These are phyloP conservation scores for Oxyruncus cristatus DNA, from an alignment of 2,113 vertebrate species.

Conservation along the genomic window DNA sequence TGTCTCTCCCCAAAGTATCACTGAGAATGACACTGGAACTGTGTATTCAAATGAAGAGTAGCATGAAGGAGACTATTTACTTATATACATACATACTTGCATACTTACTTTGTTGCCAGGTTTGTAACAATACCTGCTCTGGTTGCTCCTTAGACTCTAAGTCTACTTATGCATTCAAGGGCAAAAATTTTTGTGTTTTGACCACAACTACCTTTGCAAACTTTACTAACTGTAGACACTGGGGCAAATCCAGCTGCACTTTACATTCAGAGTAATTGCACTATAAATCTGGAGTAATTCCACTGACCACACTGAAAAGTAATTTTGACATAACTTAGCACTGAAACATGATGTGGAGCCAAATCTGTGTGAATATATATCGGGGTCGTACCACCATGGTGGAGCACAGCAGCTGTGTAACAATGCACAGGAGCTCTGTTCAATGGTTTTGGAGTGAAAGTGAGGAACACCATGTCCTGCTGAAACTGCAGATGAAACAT, in stretches of 20 bases:
- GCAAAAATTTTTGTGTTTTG: not conserved
- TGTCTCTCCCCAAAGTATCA: not conserved
- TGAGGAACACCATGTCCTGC: constrained; percentile 27
- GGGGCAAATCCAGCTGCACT: not conserved
- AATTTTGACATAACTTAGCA: constrained; percentile 9
- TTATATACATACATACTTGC: not conserved
- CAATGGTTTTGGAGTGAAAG: not conserved
- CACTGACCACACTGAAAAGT: not conserved
- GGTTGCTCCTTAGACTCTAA: not conserved
- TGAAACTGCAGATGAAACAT: constrained; percentile 43
- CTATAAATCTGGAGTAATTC: not conserved
- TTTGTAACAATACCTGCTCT: not conserved
- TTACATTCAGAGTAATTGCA: not conserved
- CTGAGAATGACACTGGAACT: not conserved
- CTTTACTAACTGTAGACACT: not conserved
- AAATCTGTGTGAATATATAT: not conserved
- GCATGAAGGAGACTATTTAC: not conserved
- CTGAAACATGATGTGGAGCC: not conserved
- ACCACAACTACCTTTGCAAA: not conserved
- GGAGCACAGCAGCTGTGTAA: not conserved
- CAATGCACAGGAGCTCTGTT: not conserved
- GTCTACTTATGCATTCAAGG: not conserved
- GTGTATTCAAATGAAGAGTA: not conserved
- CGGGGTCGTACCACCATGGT: not conserved
- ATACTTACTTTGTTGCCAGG: not conserved